Evolutionary conservation across 2,888 invertebrate genomes (phyloP).

Genomic region (Chaitophorus viminalis): DNA sequence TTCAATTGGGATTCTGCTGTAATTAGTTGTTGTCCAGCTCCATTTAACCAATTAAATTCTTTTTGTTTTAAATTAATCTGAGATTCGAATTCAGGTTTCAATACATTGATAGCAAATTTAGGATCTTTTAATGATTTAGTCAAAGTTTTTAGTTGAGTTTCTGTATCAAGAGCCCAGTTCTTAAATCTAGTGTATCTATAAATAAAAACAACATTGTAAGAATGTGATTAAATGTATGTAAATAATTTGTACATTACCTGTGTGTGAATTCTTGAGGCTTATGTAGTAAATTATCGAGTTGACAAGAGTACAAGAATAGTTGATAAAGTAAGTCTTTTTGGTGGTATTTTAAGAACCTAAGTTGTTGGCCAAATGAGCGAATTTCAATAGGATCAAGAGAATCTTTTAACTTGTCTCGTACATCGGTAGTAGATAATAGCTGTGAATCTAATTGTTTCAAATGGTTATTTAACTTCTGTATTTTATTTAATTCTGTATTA

Average conservation of each 20-base stretch:
- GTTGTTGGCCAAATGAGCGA: conserved; percentile 80
- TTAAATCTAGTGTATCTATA: conserved; percentile 70
- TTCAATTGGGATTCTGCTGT: conserved; percentile 40
- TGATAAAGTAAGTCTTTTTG: conserved; percentile 84
- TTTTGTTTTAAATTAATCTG: conserved; percentile 81
- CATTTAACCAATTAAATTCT: conserved; percentile 81
- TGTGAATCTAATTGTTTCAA: conserved; percentile 26
- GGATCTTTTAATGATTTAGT: conserved; percentile 73
- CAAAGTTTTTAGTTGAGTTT: conserved; percentile 72
- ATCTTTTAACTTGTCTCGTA: conserved; percentile 85
- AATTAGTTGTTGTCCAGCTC: conserved; percentile 70
- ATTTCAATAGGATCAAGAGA: conserved; percentile 86
- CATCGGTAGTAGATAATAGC: conserved; percentile 69
- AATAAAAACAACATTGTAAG: conserved; percentile 15
- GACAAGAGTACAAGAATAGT: conserved; percentile 76
- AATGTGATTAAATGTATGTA: not conserved
- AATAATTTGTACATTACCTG: conserved; percentile 43
- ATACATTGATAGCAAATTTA: conserved; percentile 76
- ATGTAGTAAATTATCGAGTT: conserved; percentile 70
- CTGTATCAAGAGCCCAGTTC: conserved; percentile 78
- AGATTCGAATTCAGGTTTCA: conserved; percentile 79
- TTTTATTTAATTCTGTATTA: not conserved
- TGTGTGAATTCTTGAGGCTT: conserved; percentile 54
- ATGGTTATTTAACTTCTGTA: conserved; percentile 23
- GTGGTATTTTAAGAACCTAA: conserved; percentile 82